Evolutionary conservation across 2,797 vertebrate species (phyloP), one percentile per base, ranked within the genome.

Genomic region (Gymnothorax reevesii): DNA sequence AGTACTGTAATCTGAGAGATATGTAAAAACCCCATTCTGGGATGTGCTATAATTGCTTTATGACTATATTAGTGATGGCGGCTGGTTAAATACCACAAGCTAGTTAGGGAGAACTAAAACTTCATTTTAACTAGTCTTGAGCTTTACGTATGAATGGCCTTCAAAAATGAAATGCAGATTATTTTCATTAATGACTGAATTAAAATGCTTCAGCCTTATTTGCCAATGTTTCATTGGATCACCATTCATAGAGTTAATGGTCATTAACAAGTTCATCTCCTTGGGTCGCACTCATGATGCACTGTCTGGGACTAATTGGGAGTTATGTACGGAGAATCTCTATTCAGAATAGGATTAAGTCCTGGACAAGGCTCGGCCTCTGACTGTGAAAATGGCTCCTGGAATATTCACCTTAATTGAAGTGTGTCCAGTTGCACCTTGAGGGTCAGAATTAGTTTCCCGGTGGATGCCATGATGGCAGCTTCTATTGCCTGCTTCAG

Each of bases 321-420:
- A 42, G 33, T 42, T 42, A 1, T 42, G 33, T 42, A 2, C 33
- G 33, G 33, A 42, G 33, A 42, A 42, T 42, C 33, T 42, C 33
- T 42, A 42, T 42, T 42, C 33, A 42, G 33, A 42, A 42, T 42
- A 42, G 33, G 33, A 42, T 42, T 42, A 42, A 42, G 33, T 42
- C 33, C 33, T 42, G 33, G 33, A 42, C 33, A 42, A 42, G 33
- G 33, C 33, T 42, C 33, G 33, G 33, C 33, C 33, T 42, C 33
- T 42, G 33, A 42, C 33, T 42, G 33, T 42, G 33, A 42, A 42
- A 42, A 42, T 42, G 33, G 33, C 33, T 42, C 25, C 1, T 62
- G 22, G 25, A 64, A 62, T 71, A 3, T 89, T 93, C 92, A 98
- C 98, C 97, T 97, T 89, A 99, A 90, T 90, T 98, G 97, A 33